These are phyloP conservation scores for Sebastes taczanowskii DNA, from an alignment of 2,797 vertebrate species.

Conservation along the genomic window DNA sequence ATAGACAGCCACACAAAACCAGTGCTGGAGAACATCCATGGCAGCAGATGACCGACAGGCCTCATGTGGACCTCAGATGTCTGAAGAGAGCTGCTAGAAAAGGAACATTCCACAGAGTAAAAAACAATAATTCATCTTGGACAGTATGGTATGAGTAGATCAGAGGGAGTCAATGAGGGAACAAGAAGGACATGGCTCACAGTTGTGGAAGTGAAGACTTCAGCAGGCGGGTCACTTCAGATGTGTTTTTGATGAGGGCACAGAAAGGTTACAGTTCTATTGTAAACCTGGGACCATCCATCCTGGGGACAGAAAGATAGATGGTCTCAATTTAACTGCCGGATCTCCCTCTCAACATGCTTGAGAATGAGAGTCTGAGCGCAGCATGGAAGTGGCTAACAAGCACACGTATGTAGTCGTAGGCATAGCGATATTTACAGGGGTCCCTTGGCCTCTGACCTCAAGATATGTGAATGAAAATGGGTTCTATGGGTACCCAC, in stretches of 20 bases:
- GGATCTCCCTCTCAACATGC: conserved; percentile 16
- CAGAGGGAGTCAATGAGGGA: conserved; percentile 4
- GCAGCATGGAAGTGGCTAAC: not conserved
- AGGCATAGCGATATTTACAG: no score
- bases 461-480: no score
- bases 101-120: conserved; percentile 53
- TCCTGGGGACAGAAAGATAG: conserved; percentile 16
- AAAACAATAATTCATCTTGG: conserved; percentile 50
- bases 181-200: conserved; percentile 30
- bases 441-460: no score
- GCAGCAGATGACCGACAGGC: conserved; percentile 42
- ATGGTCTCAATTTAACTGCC: conserved; percentile 24
- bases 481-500: no score
- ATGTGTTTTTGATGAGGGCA: conserved; percentile 20
- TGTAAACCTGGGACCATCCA: conserved; percentile 5
- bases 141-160: conserved; percentile 10
- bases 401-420: not conserved
- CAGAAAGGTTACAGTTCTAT: conserved; percentile 25
- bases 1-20: conserved; percentile 24
- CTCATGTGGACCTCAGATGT: conserved; percentile 76
- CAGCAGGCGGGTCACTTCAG: conserved; percentile 27
- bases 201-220: conserved; percentile 29
- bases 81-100: conserved; percentile 38
- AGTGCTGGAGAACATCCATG: conserved; percentile 46
- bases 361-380: conserved; percentile 7